Base-by-base conservation (phyloP, 2,888 invertebrate species). In the Seladonia tumulorum region DNA sequence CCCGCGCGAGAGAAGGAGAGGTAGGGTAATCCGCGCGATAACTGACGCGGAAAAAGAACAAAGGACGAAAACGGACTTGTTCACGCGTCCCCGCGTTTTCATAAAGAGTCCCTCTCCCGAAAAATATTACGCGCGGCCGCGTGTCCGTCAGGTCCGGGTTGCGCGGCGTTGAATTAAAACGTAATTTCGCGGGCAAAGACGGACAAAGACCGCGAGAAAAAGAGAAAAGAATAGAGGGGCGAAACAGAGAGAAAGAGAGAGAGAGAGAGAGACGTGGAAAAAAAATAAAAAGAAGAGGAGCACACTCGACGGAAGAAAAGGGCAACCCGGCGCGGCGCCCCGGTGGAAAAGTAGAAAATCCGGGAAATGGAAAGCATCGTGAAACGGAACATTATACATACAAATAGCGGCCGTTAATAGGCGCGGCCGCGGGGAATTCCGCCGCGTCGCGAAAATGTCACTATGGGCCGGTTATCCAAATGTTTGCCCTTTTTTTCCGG, bases 391-490 rank as follows among this genome's bases (percentile, higher is more conserved):
- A 76, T 84, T 86, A 81, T 86, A 84, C 86, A 60, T 81, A 76
- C 70, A 84, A 81, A 86, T 79, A 72, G 81, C 72, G 60, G 35
- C 14, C 80, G 82, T 82, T 86, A 85, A 87, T 87, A 82, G 82
- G 49, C 60, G 78, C 49, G 47, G 18, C 35, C 25, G 72, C 18
- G 66, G 49, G 35, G 71, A 42, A 70, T 78, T 78, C 53, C 60
- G 29, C 29, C n/a, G 60, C 60, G 47, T 74, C 18, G 75, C n/a
- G 73, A 18, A 60, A 78, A 71, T 45, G 77, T 71, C 63, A 77
- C 71, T 25, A 16, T 14, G 45, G n/a, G 22, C 49, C 75, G 60
- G 76, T 77, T 86, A 66, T 79, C 79, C 79, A 79, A 79, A 82
- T 63, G 76, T 85, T 79, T 73, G 35, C 71, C 73, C 57, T 66